Base-by-base conservation (phyloP, 2,113 vertebrate species). In the Callospermophilus lateralis region DNA sequence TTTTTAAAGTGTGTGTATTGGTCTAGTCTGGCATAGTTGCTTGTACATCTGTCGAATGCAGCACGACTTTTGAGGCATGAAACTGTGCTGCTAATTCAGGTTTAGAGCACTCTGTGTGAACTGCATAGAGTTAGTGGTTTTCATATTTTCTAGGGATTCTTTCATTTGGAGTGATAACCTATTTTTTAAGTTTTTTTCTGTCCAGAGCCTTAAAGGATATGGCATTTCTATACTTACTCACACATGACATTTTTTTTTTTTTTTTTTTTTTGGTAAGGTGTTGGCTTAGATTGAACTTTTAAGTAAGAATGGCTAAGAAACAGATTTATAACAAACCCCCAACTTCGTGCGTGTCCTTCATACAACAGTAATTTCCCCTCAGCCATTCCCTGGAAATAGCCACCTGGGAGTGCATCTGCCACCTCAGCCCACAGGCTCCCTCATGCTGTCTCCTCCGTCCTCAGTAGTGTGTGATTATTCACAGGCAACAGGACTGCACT, bases 351-450 rank as follows among this genome's bases (percentile, higher is more conserved):
- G 8, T 22, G 17, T 30, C 67, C 6, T 80, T 67, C 19, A 30
- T 0, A 30, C 9, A 34, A 0, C 28, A 4, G 34, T 0, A 32
- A 61, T 78, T 30, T n/a, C 51, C 37, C n/a, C 17, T 58, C 2
- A 88, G 79, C 24, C 16, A 2, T 20, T 34, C 15, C 53, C 37
- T 55, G 63, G 53, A 84, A 45, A 34, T 22, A 22, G 24, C 58
- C 20, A 1, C 17, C 15, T n/a, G 5, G 55, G 34, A 26, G 19
- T 6, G 53, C 67, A 32, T 6, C 7, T 32, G 58, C 15, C 16
- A 0, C 11, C 24, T 42, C 13, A 39, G 30, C 24, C 67, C 19
- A 1, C 0, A 9, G 1, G 0, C 16, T 39, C 42, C 77, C 17
- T 74, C 24, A 11, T 4, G 8, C 4, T 0, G 16, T 15, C 20